Evolutionary conservation across 2,113 vertebrate genomes (phyloP).

Genomic region (Pterocles burchelli): DNA sequence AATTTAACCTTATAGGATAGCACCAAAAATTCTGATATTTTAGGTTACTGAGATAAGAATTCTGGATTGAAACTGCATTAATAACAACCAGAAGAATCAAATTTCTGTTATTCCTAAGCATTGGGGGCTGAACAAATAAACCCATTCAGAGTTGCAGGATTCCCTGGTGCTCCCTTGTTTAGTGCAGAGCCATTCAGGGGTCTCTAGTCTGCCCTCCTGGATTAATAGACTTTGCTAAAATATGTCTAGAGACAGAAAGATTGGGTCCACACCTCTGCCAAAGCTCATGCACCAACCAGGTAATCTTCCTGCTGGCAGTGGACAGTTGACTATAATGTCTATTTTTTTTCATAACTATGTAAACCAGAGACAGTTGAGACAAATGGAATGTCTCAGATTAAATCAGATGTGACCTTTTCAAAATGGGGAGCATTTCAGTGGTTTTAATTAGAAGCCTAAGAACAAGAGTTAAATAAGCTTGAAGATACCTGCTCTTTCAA

Average conservation of each 20-base stretch:
- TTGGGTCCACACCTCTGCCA: background rate
- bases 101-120: background rate
- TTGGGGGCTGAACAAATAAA: background rate
- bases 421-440: constrained; percentile 47
- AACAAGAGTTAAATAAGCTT: constrained; percentile 17
- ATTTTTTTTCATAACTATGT: background rate
- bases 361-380: constrained; percentile 16
- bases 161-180: background rate
- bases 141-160: background rate
- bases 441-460: constrained; percentile 69
- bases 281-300: background rate
- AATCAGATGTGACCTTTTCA: constrained; percentile 67
- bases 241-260: background rate
- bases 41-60: background rate
- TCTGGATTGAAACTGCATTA: background rate
- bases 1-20: background rate
- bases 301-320: background rate
- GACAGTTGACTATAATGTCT: background rate
- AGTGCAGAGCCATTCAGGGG: background rate
- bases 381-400: constrained; percentile 54
- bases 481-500: constrained; percentile 15
- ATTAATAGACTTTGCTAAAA: background rate
- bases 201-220: background rate
- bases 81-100: background rate
- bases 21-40: background rate